These are phyloP conservation scores for Andrena camellia DNA, from an alignment of 2,888 invertebrate genomes.

Conservation along the genomic window DNA sequence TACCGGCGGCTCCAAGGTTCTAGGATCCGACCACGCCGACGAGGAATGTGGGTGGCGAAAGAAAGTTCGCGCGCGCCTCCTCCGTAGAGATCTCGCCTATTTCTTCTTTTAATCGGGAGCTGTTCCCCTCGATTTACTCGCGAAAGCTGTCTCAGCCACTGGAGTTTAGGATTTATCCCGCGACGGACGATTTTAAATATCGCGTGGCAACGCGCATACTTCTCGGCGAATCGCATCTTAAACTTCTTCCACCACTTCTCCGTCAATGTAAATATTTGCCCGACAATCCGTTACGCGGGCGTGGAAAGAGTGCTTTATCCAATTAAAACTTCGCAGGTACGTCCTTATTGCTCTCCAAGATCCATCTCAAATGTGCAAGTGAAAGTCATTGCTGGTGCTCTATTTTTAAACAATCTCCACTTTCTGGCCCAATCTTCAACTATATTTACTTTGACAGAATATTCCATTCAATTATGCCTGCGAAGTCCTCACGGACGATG, in stretches of 20 bases:
- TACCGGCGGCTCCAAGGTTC: not conserved
- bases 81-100: not conserved
- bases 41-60: slow-evolving; percentile 3
- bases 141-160: not conserved
- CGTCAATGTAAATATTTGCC: not conserved
- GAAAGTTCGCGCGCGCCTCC: not conserved
- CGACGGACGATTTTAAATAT: slow-evolving; percentile 29
- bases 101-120: slow-evolving; percentile 30
- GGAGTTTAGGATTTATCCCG: slow-evolving; percentile 7
- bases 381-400: no score
- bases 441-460: no score
- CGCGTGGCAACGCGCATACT: not conserved
- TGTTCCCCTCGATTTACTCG: slow-evolving; percentile 11
- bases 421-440: no score
- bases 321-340: no score
- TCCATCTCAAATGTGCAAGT: no score
- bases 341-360: no score
- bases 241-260: not conserved
- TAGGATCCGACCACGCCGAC: not conserved
- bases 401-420: no score
- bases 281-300: not conserved
- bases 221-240: not conserved
- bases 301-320: no score
- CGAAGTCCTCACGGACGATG: no score
- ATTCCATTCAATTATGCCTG: no score